Percentiles rank a stretch among this genome's conserved stretches.
phyloP scores from a whole-genome alignment of 2,797 vertebrate species.

The Pempheris klunzingeri region DNA sequence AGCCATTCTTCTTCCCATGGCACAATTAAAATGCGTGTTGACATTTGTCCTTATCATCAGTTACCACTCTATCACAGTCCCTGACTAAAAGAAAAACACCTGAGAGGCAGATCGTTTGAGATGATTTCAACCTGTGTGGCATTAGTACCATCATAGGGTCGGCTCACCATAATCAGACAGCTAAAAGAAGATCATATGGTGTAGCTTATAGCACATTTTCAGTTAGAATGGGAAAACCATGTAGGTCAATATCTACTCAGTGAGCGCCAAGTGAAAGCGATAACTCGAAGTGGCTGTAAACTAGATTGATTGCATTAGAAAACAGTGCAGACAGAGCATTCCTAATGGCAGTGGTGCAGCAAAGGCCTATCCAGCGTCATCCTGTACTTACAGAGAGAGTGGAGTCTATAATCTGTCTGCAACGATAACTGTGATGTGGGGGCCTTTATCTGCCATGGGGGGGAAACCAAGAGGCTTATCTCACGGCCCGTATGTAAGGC shows the following conservation, averaged over 20 bases:
- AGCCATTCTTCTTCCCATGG: background rate
- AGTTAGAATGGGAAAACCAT: constrained; percentile 38
- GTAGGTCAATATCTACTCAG: constrained; percentile 73
- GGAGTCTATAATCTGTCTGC: constrained; percentile 74
- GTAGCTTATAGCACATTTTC: constrained; percentile 9
- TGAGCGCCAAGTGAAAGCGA: constrained; percentile 75
- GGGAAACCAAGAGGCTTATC: constrained; percentile 72
- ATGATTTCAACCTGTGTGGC: constrained; percentile 11
- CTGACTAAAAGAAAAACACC: background rate
- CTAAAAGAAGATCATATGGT: background rate
- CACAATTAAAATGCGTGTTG: constrained; percentile 22
- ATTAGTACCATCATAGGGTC: background rate
- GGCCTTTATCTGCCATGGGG: constrained; percentile 71
- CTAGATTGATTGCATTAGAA: constrained; percentile 70
- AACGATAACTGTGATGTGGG: constrained; percentile 75
- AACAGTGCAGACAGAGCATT: constrained; percentile 57
- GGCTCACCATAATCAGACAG: constrained; percentile 3
- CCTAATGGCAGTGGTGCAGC: constrained; percentile 56
- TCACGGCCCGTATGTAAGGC: constrained; percentile 68
- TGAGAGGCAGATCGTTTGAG: background rate
- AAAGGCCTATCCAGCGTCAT: constrained; percentile 55
- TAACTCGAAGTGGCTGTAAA: constrained; percentile 77
- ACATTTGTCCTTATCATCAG: constrained; percentile 27
- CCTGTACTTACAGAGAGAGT: constrained; percentile 64
- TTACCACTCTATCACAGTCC: constrained; percentile 8